Base-by-base conservation (phyloP, 2,113 vertebrate species). In the Orycteropus afer region DNA sequence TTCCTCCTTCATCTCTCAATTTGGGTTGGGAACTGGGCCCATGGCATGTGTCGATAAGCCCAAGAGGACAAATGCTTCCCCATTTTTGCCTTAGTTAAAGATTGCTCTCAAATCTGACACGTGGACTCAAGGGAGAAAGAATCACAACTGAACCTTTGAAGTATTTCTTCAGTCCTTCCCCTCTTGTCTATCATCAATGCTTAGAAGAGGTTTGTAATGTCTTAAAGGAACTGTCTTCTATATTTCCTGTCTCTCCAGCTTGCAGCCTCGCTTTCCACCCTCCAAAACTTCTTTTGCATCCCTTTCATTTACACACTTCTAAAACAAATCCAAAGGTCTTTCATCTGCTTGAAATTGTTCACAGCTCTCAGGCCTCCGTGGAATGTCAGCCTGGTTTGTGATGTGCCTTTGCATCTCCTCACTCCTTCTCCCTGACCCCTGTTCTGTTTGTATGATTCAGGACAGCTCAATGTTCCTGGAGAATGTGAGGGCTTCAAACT, bases 371-470 rank as follows among this genome's bases (percentile, higher is more conserved):
- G 9, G 12, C 22, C 40, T 32, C 42, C 1, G 3, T 17, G 1
- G 1, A 77, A 45, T 25, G 2, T 40, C 47, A 32, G 5, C 7
- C 2, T 49, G 3, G 7, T 14, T 73, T 18, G 7, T 0, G 0
- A 27, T 27, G 14, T 40, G 22, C 22, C 40, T 22, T 12, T 34
- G 51, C 25, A 69, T 49, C 9, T 80, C 9, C 5, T 14, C 13
- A n/a, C 3, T 13, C 6, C 20, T 4, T 17, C 20, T 53, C n/a
- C 22, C 74, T 40, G 32, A 77, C 10, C 2, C 2, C 23, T 4
- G 1, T 14, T 77, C 53, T 2, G 0, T 77, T 40, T 8, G 15
- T 22, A 22, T 47, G 0, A 2, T 7, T 53, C 10, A 2, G 25
- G 29, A 37, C 13, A 65, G n/a, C 14, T 5, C 57, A 7, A 1